A percentile compares a stretch with the other conserved stretches of the same genome.
Conservation (phyloP, 1,140 invertebrate species). For the Bombus sibiricus region DNA sequence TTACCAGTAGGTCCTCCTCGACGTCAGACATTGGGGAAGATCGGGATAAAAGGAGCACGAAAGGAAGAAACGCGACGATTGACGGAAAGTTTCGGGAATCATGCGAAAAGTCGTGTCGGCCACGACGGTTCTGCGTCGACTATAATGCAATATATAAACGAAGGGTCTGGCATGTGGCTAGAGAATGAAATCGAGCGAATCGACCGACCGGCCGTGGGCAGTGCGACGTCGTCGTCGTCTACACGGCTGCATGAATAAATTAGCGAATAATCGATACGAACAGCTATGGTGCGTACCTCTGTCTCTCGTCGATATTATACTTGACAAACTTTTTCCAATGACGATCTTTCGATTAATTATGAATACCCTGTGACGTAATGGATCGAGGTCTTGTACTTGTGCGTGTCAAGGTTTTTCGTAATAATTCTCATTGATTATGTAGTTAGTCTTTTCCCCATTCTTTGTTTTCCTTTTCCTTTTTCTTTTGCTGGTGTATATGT, state of each 20-base stretch:
- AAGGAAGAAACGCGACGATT: background rate
- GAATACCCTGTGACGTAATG: background rate
- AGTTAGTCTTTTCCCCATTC: background rate
- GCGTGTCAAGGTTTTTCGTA: constrained; percentile 5
- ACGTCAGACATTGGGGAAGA: constrained; percentile 84
- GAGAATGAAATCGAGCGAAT: constrained; percentile 62
- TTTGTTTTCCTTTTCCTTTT: background rate
- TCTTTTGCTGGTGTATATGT: too few relatives aligned
- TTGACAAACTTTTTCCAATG: background rate
- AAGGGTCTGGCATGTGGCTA: constrained; percentile 51
- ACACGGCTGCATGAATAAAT: constrained; percentile 71
- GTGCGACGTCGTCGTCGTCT: constrained; percentile 61
- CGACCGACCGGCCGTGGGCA: constrained; percentile 65
- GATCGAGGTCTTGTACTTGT: background rate
- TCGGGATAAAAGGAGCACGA: background rate
- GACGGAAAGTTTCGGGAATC: constrained; percentile 18
- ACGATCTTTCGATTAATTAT: background rate
- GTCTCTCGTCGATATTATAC: background rate
- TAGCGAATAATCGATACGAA: constrained; percentile 72
- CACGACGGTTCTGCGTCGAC: constrained; percentile 39
- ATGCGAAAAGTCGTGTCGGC: constrained; percentile 48
- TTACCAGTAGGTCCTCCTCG: constrained; percentile 87
- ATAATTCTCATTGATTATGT: background rate
- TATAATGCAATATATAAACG: constrained; percentile 58
- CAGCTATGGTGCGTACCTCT: constrained; percentile 41